phyloP scores from a whole-genome alignment of 2,888 invertebrate species.

The Eumacrocentrus americanus region DNA sequence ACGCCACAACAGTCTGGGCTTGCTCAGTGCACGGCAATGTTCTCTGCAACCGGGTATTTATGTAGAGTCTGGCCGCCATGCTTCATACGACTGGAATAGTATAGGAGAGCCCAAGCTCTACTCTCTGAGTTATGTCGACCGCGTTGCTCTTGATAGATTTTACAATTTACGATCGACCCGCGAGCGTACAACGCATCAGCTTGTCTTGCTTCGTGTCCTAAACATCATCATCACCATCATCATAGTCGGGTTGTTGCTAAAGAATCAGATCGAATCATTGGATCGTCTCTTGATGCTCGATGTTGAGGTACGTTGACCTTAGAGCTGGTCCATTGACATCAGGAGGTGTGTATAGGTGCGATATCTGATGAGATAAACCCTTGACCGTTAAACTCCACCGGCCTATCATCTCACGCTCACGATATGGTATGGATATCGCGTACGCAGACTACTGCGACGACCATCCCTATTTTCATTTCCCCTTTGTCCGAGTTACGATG shows the following conservation, averaged over 20 bases:
- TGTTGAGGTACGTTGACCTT: not conserved
- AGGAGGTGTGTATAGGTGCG: too few species aligned
- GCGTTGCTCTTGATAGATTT: slow-evolving; percentile 62
- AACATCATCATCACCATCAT: not conserved
- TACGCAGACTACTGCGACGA: too few species aligned
- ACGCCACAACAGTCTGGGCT: slow-evolving; percentile 59
- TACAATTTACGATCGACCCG: slow-evolving; percentile 56
- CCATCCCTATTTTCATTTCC: not conserved
- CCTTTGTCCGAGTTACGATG: not conserved
- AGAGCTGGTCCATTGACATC: not conserved
- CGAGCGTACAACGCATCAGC: slow-evolving; percentile 12
- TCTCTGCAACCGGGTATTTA: slow-evolving; percentile 60
- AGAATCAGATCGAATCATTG: too few species aligned
- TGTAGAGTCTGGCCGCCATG: slow-evolving; percentile 61
- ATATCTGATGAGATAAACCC: too few species aligned
- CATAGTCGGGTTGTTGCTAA: too few species aligned
- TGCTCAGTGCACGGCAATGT: slow-evolving; percentile 56
- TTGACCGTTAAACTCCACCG: not conserved
- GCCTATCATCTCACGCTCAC: not conserved
- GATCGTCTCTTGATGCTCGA: not conserved
- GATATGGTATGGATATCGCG: not conserved
- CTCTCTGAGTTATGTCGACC: slow-evolving; percentile 59
- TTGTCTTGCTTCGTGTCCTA: not conserved
- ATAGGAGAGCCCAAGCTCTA: slow-evolving; percentile 27
- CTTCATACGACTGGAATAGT: slow-evolving; percentile 58